Base-by-base conservation (phyloP, 2,797 vertebrate species). In the Peromyscus nudipes region DNA sequence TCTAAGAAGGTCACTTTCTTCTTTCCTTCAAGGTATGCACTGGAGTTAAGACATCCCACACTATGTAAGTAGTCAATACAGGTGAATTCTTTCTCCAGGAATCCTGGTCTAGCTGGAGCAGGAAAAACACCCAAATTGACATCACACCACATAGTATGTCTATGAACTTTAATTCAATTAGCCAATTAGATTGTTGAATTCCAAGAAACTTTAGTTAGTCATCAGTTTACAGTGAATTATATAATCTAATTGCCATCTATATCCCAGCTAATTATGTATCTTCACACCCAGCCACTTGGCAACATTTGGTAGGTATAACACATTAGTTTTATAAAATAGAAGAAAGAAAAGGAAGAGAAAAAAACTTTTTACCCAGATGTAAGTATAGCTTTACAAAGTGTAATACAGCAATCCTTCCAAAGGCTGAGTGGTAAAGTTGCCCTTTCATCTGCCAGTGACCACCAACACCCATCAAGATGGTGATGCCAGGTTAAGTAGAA, bases 221-320 rank as follows among this genome's bases (percentile, higher is more conserved):
- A 21, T n/a, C 25, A 52, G 49, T 46, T 60, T 60, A 60, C 8
- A 40, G 40, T 6, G 40, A 85, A 67, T 27, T 85, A n/a, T 10
- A 34, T 31, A n/a, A 43, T 17, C 27, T 23, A 79, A 0, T 65
- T 64, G 10, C 37, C 37, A 17, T 12, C 8, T 37, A 34, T 21
- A 16, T 8, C 0, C 19, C 10, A 19, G 37, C 16, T 49, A 34
- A n/a, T 64, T 23, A 16, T 31, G 12, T 13, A 0, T 62, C 31
- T n/a, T 37, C n/a, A 29, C 12, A 27, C 23, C 3, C n/a, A 92
- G 25, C 6, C 16, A 76, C 23, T n/a, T n/a, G 40, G 64, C 17
- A 67, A 83, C 31, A n/a, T 89, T 94, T 92, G 31, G 17, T 94
- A 25, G 55, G n/a, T 40, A 90, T 29, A 92, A 75, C 34, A 95